A percentile compares a stretch with the other conserved stretches of the same genome.
Evolutionary conservation across 1,140 invertebrate genomes (phyloP).

Genomic region (Lysiphlebus fabarum): DNA sequence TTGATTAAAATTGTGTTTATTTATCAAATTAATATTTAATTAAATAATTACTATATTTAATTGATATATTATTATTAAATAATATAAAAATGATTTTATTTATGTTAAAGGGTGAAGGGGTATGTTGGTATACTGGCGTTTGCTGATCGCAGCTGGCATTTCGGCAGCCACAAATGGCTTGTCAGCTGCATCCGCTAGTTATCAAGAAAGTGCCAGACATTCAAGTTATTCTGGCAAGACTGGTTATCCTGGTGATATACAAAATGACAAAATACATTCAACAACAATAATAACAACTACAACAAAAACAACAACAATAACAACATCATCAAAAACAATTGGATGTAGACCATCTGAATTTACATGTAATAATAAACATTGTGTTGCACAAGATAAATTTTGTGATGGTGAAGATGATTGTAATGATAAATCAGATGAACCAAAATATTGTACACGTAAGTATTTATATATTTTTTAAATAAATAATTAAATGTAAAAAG

Average conservation of each 20-base stretch:
- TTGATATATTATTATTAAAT: background rate
- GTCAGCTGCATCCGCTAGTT: constrained; percentile 44
- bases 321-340: constrained; percentile 24
- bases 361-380: constrained; percentile 67
- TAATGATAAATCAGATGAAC: constrained; percentile 74
- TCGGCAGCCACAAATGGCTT: constrained; percentile 38
- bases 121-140: constrained; percentile 49
- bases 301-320: constrained; percentile 18
- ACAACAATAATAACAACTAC: constrained; percentile 21
- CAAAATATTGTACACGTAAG: constrained; percentile 72
- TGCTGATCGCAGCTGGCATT: constrained; percentile 53
- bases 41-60: too few relatives aligned
- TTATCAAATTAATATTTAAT: too few relatives aligned
- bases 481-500: too few relatives aligned
- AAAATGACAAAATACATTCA: background rate
- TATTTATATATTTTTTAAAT: constrained; percentile 51
- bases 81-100: constrained; percentile 12
- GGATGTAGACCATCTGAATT: constrained; percentile 60
- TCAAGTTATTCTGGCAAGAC: constrained; percentile 30
- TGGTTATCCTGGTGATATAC: constrained; percentile 28
- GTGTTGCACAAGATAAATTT: constrained; percentile 71
- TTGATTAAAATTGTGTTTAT: background rate
- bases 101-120: constrained; percentile 41
- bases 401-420: constrained; percentile 79
- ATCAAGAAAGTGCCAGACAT: constrained; percentile 34